Evolutionary conservation across 2,113 vertebrate species (phyloP).

Genomic region (Oncorhynchus clarkii): DNA sequence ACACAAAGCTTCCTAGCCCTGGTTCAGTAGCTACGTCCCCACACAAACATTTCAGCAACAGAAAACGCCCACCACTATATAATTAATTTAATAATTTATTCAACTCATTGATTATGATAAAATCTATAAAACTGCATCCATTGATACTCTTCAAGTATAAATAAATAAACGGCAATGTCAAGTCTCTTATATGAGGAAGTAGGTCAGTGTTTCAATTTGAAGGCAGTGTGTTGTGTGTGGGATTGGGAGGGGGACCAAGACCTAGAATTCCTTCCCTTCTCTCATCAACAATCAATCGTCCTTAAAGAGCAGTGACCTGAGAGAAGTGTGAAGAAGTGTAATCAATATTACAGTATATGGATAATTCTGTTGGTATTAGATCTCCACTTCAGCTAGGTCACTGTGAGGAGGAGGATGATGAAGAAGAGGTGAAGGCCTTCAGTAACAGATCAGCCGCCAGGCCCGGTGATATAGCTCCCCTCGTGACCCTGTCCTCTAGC

Average conservation of each 20-base stretch:
- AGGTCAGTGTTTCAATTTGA: background rate
- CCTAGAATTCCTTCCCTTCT: background rate
- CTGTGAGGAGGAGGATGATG: conserved; percentile 9
- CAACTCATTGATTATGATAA: background rate
- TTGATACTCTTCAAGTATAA: background rate
- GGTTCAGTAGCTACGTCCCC: no score
- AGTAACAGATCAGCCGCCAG: conserved; percentile 90
- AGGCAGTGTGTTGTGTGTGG: background rate
- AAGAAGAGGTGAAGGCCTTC: conserved; percentile 78
- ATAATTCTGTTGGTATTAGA: no score
- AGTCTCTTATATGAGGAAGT: background rate
- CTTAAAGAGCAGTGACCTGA: background rate
- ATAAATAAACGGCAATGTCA: background rate
- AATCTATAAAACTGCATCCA: background rate
- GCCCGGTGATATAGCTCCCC: conserved; percentile 86
- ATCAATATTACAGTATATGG: background rate
- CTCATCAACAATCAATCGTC: background rate
- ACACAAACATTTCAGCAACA: background rate
- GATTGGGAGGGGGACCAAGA: background rate
- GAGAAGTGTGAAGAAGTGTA: background rate
- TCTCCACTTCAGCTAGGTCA: background rate
- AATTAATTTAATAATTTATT: background rate
- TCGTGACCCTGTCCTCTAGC: conserved; percentile 83
- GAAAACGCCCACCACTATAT: background rate
- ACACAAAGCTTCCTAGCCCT: no score